Base-by-base conservation (phyloP, 2,113 vertebrate genomes). In the Colaptes auratus region DNA sequence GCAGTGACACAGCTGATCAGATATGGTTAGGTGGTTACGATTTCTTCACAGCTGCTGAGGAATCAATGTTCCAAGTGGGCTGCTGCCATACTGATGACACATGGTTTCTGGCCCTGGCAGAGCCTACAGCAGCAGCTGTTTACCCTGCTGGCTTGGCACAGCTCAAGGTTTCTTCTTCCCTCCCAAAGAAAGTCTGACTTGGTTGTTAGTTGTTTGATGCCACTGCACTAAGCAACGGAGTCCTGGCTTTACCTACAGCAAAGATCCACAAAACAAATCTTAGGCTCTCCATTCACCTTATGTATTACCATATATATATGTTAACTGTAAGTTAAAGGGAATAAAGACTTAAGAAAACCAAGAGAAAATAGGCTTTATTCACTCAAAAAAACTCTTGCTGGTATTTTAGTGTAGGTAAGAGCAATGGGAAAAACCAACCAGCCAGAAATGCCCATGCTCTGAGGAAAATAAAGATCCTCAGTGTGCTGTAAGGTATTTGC, bases 21-120 rank as follows among this genome's bases (percentile, higher is more conserved):
- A 30, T 66, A 1, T 69, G 48, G 64, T 7, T 14, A 30, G 67
- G 61, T 59, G 56, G 72, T 76, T 74, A 55, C 4, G 5, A 16
- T 71, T 92, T 67, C 82, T 53, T 61, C 80, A 55, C 93, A 88
- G 90, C 69, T 83, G 83, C 83, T 80, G 70, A 72, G 90, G 88
- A 91, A 28, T 86, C 56, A 73, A 15, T 13, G 76, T 77, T 30
- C 72, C 16, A 35, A 70, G 65, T 3, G 6, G 81, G 89, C 89
- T 95, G 91, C 71, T 89, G 87, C 79, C 63, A 3, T 50, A 10
- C 84, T 73, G 82, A 60, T 80, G 82, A 82, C 89, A 75, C 82
- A 13, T 7, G 77, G 74, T 6, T 74, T 39, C 80, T 90, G 83
- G 53, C 82, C 2, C 0, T 23, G 31, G 70, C 80, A 50, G 65